Percentiles rank a stretch among this genome's conserved stretches.
Evolutionary conservation across 1,140 invertebrate species (phyloP).

Genomic region (Carposina sasakii): DNA sequence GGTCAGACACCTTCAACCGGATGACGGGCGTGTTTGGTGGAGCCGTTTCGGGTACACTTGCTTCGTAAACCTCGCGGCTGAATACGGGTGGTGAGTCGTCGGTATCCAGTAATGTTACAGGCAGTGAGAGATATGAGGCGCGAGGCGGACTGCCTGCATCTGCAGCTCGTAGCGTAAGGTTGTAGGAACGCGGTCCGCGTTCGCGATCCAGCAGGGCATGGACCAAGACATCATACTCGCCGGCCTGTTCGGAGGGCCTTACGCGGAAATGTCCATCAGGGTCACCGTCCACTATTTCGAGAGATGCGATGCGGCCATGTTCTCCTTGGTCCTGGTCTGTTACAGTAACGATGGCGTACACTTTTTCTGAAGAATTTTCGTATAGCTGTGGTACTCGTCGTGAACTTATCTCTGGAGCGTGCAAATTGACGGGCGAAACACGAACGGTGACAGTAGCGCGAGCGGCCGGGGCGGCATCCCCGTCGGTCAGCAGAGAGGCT

Average conservation of each 20-base stretch:
- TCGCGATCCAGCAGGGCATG: conserved; percentile 85
- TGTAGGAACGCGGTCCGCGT: conserved; percentile 84
- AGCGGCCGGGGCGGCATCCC: conserved; percentile 69
- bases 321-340: conserved; percentile 86
- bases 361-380: conserved; percentile 88
- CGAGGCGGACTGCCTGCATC: conserved; percentile 87
- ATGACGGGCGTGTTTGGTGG: conserved; percentile 92
- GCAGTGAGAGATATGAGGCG: conserved; percentile 82
- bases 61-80: conserved; percentile 89
- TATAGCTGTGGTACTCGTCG: conserved; percentile 85
- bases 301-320: conserved; percentile 85
- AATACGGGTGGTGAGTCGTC: conserved; percentile 93
- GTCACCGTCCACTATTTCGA: conserved; percentile 93
- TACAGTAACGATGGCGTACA: conserved; percentile 92
- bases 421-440: conserved; percentile 89
- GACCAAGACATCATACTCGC: conserved; percentile 85
- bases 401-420: conserved; percentile 87
- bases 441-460: conserved; percentile 79
- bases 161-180: conserved; percentile 87
- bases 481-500: conserved; percentile 74
- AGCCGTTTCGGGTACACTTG: conserved; percentile 89
- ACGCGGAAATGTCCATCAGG: conserved; percentile 90
- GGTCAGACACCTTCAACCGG: conserved; percentile 88
- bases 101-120: conserved; percentile 84
- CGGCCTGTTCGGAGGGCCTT: conserved; percentile 72